Evolutionary conservation across 2,113 vertebrate genomes (phyloP).

Genomic region (Atractosteus spatula): DNA sequence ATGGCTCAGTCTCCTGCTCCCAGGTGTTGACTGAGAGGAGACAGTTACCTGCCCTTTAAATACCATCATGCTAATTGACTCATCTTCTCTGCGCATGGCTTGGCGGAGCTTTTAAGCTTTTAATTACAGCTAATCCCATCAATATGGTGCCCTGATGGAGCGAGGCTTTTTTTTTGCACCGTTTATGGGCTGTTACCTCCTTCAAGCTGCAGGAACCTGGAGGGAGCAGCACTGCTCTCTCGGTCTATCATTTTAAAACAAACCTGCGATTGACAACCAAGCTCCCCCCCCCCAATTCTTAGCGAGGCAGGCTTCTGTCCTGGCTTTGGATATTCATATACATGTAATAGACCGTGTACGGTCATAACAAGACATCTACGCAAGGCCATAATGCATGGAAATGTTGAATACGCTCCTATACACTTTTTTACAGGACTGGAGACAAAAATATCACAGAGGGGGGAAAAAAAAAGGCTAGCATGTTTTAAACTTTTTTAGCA

Average conservation of each 20-base stretch:
- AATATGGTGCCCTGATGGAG: conserved; percentile 64
- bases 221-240: background rate
- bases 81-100: conserved; percentile 51
- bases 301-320: background rate
- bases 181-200: conserved; percentile 15
- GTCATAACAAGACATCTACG: too few species aligned
- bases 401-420: too few species aligned
- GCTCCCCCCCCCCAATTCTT: background rate
- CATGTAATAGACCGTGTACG: too few species aligned
- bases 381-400: too few species aligned
- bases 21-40: conserved; percentile 5
- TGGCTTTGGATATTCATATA: too few species aligned
- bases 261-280: background rate
- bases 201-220: background rate
- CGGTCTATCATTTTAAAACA: background rate
- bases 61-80: conserved; percentile 29
- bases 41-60: conserved; percentile 27
- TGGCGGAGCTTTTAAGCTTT: conserved; percentile 54
- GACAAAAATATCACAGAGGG: too few species aligned
- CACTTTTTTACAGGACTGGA: too few species aligned
- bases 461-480: too few species aligned
- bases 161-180: conserved; percentile 23
- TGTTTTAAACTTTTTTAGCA: too few species aligned
- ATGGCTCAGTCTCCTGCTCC: background rate
- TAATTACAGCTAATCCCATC: conserved; percentile 77